Evolutionary conservation across 2,113 vertebrate genomes (phyloP), one percentile per base, ranked within the genome.

Genomic region (Megaleporinus macrocephalus): DNA sequence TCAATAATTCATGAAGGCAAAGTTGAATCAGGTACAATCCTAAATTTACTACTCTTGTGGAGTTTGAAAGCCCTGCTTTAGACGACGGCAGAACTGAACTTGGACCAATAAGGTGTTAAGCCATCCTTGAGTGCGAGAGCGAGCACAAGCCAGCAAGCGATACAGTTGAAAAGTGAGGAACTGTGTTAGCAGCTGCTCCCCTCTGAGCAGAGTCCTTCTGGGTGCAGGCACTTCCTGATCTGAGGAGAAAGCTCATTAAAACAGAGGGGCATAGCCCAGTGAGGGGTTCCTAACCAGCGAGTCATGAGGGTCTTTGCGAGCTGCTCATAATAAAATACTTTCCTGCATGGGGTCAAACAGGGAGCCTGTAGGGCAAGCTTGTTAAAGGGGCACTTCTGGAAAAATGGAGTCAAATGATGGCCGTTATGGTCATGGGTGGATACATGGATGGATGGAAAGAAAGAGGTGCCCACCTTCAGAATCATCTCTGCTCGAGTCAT

Each of bases 401-500:
- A 73, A 51, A 71, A 47, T 9, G 22, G 18, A 13, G 9, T 41
- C 24, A 57, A 66, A 73, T 47, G 9, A 59, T 57, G 47, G 53
- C 9, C 29, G 14, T 29, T 55, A 30, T 49, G 62, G 16, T 65
- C 59, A 16, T 63, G 10, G 57, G 57, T 24, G 57, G 11, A 61
- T 22, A 7, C 3, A 57, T 61, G 22, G 10, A 7, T 11, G 65
- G 33, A 36, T 22, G 66, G 66, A 44, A 20, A 18, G 20, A 12
- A 0, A 30, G 5, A 68, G 24, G 27, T 73, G 29, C 90, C 93
- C 89, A 99, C 98, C 98, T 99, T 99, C 33, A 99, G 96, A 91
- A 99, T 99, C 98, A 99, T 99, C 90, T 99, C 98, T 0, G 98
- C 98, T 13, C 98, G 95, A 33, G 98, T 99, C 98, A 99, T 99